Conservation (phyloP, 2,113 vertebrate genomes). For the Mirounga angustirostris region DNA sequence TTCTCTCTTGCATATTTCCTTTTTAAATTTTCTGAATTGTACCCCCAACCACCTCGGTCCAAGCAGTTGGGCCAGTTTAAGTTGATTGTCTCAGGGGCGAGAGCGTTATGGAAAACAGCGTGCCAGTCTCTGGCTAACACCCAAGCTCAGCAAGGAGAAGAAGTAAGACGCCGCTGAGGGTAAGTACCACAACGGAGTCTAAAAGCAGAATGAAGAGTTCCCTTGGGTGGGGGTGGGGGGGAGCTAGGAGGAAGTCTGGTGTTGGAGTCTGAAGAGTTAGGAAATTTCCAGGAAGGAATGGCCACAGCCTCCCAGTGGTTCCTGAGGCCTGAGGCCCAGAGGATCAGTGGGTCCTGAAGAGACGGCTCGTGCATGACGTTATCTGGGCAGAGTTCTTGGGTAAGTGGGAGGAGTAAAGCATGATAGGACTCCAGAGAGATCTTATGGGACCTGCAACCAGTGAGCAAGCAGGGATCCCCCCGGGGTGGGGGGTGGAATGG, state of each 20-base stretch:
- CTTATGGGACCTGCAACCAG: not conserved
- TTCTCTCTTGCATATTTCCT: not conserved
- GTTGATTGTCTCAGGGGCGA: not conserved
- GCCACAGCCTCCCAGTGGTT: not conserved
- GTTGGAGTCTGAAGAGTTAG: not conserved
- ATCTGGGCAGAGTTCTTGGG: not conserved
- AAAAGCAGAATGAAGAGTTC: not conserved
- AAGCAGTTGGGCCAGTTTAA: not conserved
- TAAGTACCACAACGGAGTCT: not conserved
- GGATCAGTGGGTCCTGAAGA: not conserved
- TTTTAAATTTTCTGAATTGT: not conserved
- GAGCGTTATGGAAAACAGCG: not conserved
- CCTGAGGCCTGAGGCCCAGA: not conserved
- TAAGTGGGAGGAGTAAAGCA: not conserved
- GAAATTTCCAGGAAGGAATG: not conserved
- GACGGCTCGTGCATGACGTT: no score
- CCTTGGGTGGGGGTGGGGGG: not conserved
- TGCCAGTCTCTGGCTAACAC: not conserved
- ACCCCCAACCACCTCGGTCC: not conserved
- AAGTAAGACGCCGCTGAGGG: not conserved
- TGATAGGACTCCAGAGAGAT: not conserved
- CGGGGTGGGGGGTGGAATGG: not conserved
- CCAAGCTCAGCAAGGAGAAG: not conserved
- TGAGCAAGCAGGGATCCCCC: not conserved
- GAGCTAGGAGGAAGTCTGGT: not conserved